phyloP scores from a whole-genome alignment of 2,797 vertebrate species.

The Lemur catta region DNA sequence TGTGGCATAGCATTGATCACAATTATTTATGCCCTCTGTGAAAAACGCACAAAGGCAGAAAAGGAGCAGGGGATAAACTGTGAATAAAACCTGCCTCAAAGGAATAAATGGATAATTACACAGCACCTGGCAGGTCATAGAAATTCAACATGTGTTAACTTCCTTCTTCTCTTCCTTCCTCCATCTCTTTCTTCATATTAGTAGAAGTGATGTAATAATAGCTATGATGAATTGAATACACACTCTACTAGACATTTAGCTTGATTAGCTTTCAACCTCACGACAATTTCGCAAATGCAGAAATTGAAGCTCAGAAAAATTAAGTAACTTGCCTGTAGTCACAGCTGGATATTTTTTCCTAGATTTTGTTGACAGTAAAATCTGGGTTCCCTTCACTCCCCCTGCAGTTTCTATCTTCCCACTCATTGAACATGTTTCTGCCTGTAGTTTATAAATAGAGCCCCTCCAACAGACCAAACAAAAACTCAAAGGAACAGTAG shows the following conservation, averaged over 20 bases:
- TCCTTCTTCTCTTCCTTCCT: conserved; percentile 1
- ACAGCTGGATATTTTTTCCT: background rate
- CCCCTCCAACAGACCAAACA: background rate
- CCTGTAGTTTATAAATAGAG: background rate
- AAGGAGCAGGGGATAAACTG: background rate
- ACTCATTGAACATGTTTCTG: background rate
- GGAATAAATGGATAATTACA: background rate
- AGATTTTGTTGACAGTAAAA: conserved; percentile 26
- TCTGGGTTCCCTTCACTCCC: background rate
- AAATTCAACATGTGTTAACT: background rate
- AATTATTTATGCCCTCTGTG: background rate
- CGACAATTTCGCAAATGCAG: conserved; percentile 39
- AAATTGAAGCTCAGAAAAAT: conserved; percentile 45
- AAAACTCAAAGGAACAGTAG: background rate
- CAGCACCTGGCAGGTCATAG: background rate
- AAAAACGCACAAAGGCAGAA: background rate
- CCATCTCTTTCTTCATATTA: conserved; percentile 27
- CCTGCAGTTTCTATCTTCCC: background rate
- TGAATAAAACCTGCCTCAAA: conserved; percentile 31
- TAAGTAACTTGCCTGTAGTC: conserved; percentile 31
- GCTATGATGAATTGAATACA: conserved; percentile 39
- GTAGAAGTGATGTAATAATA: conserved; percentile 33
- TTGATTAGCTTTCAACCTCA: conserved; percentile 53
- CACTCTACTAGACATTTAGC: conserved; percentile 21
- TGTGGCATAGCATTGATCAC: background rate